These are phyloP conservation scores for Mormyrops attenuatus DNA, from an alignment of 2,797 vertebrate species.

Conservation along the genomic window DNA sequence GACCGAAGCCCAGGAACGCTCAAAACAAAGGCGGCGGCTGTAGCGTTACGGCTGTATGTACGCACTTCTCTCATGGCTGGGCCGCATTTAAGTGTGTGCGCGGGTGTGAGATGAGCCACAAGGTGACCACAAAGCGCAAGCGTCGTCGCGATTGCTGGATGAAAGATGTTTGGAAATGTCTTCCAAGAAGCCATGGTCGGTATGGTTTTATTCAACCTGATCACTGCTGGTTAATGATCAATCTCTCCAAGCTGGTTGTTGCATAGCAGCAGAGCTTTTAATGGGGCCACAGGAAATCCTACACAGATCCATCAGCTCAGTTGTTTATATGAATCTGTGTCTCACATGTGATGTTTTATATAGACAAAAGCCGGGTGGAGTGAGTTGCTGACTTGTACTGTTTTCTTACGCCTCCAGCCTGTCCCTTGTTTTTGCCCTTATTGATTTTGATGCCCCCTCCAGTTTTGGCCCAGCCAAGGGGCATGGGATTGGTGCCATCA, in stretches of 20 bases:
- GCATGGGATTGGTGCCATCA: background rate
- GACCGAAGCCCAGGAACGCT: background rate
- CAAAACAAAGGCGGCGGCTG: background rate
- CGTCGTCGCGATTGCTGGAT: background rate
- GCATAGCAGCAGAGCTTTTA: background rate
- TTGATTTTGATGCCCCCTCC: background rate
- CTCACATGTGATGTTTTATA: background rate
- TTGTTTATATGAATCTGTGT: background rate
- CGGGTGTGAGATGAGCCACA: background rate
- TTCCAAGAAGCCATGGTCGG: background rate
- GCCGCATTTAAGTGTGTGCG: background rate
- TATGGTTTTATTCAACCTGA: background rate
- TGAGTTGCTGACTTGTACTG: background rate
- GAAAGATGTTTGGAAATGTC: background rate
- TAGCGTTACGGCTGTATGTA: background rate
- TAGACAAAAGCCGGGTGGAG: background rate
- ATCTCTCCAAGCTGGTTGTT: background rate
- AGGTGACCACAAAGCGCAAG: background rate
- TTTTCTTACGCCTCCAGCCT: background rate
- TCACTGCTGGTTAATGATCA: background rate
- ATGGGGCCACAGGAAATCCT: background rate
- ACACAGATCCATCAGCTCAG: background rate
- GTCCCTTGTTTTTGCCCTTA: background rate
- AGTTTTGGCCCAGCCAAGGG: background rate
- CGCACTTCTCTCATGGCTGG: background rate